These are phyloP conservation scores for Dendropsophus ebraccatus DNA, from an alignment of 2,113 vertebrate species.

Conservation along the genomic window DNA sequence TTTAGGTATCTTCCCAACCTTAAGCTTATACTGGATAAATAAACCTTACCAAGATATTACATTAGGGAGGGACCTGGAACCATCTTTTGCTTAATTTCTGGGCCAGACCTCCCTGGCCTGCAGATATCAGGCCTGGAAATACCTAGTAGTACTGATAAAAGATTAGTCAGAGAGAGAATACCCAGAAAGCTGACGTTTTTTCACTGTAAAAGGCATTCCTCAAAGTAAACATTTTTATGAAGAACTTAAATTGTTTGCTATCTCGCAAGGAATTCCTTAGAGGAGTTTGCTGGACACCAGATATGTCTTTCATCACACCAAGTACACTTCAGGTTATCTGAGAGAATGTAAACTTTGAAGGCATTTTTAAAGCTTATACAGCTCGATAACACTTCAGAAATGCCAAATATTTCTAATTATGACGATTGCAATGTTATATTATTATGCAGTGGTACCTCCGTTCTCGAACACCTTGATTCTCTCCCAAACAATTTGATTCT, in stretches of 20 bases:
- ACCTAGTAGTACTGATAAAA: conserved; percentile 12
- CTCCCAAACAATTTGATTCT: too few relatives aligned
- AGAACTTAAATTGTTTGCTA: conserved; percentile 17
- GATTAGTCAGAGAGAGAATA: conserved; percentile 1
- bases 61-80: not conserved
- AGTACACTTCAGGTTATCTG: conserved; percentile 34
- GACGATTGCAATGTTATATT: not conserved
- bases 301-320: conserved; percentile 14
- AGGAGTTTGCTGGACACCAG: not conserved
- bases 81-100: not conserved
- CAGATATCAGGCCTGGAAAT: conserved; percentile 16
- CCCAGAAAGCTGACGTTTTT: conserved; percentile 25
- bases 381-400: not conserved
- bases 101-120: not conserved
- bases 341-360: conserved; percentile 28
- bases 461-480: too few relatives aligned
- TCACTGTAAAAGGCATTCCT: conserved; percentile 2
- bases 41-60: not conserved
- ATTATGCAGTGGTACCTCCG: not conserved
- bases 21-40: not conserved
- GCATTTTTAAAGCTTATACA: conserved; percentile 2
- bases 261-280: conserved; percentile 16
- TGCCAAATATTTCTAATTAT: conserved; percentile 13
- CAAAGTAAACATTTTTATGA: conserved; percentile 17
- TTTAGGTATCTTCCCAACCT: not conserved